Percentiles rank a stretch among this genome's conserved stretches.
These are phyloP conservation scores for Stictonetta naevosa DNA, from an alignment of 2,113 vertebrate species.

Conservation along the genomic window DNA sequence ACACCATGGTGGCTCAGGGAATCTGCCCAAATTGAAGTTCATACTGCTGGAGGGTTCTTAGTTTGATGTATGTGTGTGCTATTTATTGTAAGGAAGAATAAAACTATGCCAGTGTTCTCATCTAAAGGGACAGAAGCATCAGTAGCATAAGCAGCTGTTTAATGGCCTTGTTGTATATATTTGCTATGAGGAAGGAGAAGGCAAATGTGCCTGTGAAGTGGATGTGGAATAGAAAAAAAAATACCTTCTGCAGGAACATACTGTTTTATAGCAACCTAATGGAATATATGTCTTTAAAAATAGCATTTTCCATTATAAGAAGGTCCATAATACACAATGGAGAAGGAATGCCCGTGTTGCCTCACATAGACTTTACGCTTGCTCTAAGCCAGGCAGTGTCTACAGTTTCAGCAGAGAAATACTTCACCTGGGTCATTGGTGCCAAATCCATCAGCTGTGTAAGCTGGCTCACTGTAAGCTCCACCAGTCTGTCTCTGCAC, in stretches of 20 bases:
- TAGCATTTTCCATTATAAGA: background rate
- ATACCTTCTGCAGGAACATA: background rate
- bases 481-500: background rate
- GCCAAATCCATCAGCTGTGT: background rate
- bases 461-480: background rate
- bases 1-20: background rate
- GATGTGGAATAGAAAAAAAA: background rate
- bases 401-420: background rate
- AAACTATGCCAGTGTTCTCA: background rate
- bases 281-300: background rate
- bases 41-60: background rate
- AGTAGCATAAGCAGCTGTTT: background rate
- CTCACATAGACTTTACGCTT: background rate
- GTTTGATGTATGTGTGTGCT: background rate
- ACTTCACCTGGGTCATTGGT: background rate
- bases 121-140: background rate
- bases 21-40: background rate
- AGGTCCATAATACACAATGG: background rate
- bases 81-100: background rate
- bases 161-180: background rate
- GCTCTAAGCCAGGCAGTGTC: background rate
- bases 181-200: background rate
- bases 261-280: background rate
- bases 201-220: background rate
- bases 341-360: background rate